These are phyloP conservation scores for Triops cancriformis DNA, from an alignment of 1,140 invertebrate genomes.

Conservation along the genomic window DNA sequence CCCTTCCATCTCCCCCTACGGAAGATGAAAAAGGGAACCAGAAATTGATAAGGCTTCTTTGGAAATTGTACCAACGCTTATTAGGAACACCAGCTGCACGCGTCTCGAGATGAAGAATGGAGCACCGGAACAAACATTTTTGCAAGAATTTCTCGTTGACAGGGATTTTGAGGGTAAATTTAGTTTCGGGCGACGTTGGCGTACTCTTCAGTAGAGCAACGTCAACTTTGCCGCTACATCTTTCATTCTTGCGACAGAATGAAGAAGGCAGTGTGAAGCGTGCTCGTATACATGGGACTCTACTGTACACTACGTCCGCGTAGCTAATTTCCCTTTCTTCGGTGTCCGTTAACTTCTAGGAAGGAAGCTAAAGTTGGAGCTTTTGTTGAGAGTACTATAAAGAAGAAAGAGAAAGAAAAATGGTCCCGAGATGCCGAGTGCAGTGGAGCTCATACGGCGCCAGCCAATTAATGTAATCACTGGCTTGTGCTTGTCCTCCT, in stretches of 20 bases:
- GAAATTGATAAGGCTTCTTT: background rate
- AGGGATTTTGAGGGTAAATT: background rate
- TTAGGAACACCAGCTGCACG: background rate
- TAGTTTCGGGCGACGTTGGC: too few relatives aligned
- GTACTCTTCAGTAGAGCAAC: too few relatives aligned
- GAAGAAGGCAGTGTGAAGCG: too few relatives aligned
- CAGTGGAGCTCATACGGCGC: background rate
- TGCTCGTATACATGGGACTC: too few relatives aligned
- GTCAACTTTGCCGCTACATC: too few relatives aligned
- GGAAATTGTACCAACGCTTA: background rate
- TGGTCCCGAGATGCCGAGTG: too few relatives aligned
- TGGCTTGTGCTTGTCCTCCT: background rate
- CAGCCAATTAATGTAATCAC: background rate
- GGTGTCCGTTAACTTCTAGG: background rate
- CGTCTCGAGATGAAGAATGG: background rate
- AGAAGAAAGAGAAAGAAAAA: background rate
- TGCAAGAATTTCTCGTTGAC: background rate
- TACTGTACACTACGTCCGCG: background rate
- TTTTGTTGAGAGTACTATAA: background rate
- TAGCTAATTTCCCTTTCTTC: background rate
- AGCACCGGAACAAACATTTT: background rate
- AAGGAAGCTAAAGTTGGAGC: background rate
- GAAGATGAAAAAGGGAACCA: too few relatives aligned
- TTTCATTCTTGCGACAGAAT: background rate
- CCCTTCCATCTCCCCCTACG: too few relatives aligned